Percentiles rank a stretch among this genome's conserved stretches.
These are phyloP conservation scores for Cranoglanis bouderius DNA, from an alignment of 2,113 vertebrate species.

Conservation along the genomic window DNA sequence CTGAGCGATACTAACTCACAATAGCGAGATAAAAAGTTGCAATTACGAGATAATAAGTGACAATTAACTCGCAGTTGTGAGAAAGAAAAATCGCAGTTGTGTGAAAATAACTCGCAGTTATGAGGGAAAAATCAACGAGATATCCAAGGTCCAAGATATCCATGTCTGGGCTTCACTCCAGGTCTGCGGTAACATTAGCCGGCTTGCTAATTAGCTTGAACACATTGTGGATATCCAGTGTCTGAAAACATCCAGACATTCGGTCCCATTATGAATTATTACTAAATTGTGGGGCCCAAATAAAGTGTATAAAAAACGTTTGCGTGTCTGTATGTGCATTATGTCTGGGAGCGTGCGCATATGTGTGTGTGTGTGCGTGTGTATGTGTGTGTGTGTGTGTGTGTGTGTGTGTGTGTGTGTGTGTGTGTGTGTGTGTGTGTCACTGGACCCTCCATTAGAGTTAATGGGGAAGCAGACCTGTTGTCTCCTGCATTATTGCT, in stretches of 20 bases:
- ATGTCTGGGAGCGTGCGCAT: constrained; percentile 33
- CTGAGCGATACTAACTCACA: no score
- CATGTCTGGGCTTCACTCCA: not conserved
- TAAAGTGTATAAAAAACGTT: constrained; percentile 46
- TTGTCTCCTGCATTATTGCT: constrained; percentile 62
- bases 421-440: constrained; percentile 34
- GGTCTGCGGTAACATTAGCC: constrained; percentile 1
- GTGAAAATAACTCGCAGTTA: no score
- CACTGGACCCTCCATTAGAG: constrained; percentile 60
- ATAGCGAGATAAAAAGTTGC: no score
- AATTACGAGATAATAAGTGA: no score
- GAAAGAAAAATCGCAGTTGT: no score
- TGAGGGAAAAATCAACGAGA: no score
- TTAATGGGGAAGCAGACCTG: constrained; percentile 61
- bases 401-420: constrained; percentile 34
- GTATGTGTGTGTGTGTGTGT: constrained; percentile 41
- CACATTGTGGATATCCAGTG: constrained; percentile 36
- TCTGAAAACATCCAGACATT: constrained; percentile 46
- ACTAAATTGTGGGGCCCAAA: constrained; percentile 43
- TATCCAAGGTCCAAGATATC: no score
- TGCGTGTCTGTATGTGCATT: constrained; percentile 16
- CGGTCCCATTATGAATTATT: constrained; percentile 45
- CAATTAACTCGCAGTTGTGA: no score
- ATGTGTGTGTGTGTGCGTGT: constrained; percentile 33
- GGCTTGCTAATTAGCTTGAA: constrained; percentile 22